These are phyloP conservation scores for Musca vetustissima DNA, from an alignment of 1,140 invertebrate species.

Conservation along the genomic window DNA sequence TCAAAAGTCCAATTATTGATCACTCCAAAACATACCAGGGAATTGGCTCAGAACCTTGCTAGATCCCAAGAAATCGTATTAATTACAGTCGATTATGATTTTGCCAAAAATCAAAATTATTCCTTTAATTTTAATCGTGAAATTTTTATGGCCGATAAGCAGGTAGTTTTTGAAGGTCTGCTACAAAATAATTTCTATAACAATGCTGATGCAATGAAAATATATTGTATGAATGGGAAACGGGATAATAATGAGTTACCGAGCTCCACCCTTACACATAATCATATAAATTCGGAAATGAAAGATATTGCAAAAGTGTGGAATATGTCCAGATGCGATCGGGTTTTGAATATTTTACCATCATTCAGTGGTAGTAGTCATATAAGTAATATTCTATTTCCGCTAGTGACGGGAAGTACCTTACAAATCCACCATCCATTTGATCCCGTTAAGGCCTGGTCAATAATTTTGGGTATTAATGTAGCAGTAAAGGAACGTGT, in stretches of 20 bases:
- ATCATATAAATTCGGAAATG: neutral
- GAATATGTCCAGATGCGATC: neutral
- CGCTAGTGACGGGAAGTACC: neutral
- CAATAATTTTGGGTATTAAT: neutral
- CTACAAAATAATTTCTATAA: neutral
- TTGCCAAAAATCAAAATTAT: neutral
- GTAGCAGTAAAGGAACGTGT: neutral
- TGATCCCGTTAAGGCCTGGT: neutral
- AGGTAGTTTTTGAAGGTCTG: neutral
- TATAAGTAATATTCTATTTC: neutral
- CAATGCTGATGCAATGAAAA: neutral
- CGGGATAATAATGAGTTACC: neutral
- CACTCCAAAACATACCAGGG: neutral
- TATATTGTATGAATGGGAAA: neutral
- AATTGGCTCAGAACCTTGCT: neutral
- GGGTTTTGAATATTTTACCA: neutral
- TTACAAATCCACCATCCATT: neutral
- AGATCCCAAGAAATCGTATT: neutral
- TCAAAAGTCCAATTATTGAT: neutral
- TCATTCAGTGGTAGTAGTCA: neutral
- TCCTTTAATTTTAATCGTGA: neutral
- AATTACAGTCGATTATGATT: neutral
- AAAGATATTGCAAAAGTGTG: neutral
- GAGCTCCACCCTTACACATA: neutral
- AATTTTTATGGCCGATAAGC: neutral